Conservation (phyloP, 2,113 vertebrate genomes). For the Sturnira hondurensis region DNA sequence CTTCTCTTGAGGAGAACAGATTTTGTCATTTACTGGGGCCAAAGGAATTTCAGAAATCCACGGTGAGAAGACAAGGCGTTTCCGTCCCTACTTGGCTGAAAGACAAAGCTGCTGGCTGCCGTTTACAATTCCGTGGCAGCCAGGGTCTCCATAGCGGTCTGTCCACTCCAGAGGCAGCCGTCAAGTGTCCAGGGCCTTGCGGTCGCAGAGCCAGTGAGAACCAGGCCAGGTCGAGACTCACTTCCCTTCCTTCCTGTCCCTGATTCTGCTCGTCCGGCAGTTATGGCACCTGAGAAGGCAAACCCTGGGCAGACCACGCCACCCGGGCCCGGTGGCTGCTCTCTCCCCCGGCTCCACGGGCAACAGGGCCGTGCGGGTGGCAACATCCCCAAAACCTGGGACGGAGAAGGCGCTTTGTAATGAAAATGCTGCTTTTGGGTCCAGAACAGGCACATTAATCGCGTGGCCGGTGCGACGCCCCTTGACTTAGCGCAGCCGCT, state of each 20-base stretch:
- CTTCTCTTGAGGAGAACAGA: background rate
- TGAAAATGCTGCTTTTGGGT: constrained; percentile 44
- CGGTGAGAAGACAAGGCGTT: background rate
- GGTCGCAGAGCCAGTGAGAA: no score
- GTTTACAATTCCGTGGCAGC: constrained; percentile 18
- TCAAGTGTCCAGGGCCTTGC: no score
- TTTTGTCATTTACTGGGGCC: constrained; percentile 1
- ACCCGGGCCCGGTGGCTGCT: background rate
- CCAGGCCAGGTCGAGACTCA: no score
- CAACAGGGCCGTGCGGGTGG: background rate
- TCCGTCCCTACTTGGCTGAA: constrained; percentile 20
- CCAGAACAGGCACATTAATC: constrained; percentile 43
- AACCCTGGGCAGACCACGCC: constrained; percentile 17
- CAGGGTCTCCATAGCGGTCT: constrained; percentile 8
- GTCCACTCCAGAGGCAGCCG: background rate
- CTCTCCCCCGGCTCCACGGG: constrained; percentile 27
- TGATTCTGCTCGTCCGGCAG: no score
- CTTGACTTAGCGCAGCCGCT: constrained; percentile 48
- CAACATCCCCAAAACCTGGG: background rate
- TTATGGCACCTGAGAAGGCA: background rate
- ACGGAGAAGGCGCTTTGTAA: constrained; percentile 47
- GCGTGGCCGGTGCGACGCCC: background rate
- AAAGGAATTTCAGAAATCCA: constrained; percentile 25
- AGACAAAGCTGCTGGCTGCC: constrained; percentile 50
- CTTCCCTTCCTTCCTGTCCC: no score